phyloP scores from a whole-genome alignment of 2,113 vertebrate genomes.

The Mustelus asterias region DNA sequence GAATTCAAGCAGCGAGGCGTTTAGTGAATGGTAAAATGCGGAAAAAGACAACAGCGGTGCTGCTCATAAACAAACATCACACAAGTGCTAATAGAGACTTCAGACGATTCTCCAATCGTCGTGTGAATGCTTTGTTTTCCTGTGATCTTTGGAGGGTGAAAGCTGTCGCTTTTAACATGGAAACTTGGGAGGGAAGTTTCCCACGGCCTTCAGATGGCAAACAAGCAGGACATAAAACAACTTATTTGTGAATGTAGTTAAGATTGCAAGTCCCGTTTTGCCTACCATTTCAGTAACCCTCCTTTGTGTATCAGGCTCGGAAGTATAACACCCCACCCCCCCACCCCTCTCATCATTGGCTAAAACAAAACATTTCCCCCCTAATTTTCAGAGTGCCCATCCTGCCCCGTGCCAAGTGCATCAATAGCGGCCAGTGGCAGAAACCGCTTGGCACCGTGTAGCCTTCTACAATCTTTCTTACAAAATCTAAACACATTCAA shows the following conservation, averaged over 20 bases:
- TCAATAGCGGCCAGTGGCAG: background rate
- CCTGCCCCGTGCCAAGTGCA: background rate
- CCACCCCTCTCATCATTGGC: background rate
- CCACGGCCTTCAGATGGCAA: background rate
- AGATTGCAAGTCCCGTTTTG: background rate
- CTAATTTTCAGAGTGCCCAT: background rate
- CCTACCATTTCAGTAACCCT: background rate
- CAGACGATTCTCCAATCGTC: background rate
- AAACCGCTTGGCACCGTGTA: background rate
- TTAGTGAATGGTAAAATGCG: background rate
- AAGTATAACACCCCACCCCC: too few species aligned
- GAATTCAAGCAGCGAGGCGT: background rate
- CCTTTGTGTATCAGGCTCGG: background rate
- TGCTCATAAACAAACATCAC: background rate
- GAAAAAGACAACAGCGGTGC: background rate
- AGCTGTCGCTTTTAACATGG: slow-evolving; percentile 29
- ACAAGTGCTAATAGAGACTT: background rate
- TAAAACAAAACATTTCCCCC: background rate
- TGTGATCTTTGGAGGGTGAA: slow-evolving; percentile 29
- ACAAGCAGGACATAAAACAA: slow-evolving; percentile 3
- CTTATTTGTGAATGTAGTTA: background rate
- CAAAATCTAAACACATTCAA: too few species aligned
- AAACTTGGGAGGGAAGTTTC: background rate
- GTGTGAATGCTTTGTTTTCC: background rate
- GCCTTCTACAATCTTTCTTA: background rate